Conservation (phyloP, 1,140 invertebrate species). For the Steinernema khuongi region DNA sequence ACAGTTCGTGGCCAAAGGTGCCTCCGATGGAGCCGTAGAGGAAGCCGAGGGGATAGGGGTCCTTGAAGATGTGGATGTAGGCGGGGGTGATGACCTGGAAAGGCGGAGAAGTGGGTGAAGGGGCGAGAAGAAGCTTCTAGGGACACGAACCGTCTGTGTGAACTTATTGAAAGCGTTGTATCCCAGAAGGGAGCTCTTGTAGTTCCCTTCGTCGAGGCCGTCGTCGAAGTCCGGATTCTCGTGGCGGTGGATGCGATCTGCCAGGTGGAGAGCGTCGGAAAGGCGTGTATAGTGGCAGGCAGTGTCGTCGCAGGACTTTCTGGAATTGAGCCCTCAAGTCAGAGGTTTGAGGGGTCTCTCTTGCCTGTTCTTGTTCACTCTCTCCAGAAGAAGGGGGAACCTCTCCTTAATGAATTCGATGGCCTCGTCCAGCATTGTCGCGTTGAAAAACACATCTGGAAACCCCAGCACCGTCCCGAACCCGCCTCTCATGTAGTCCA, state of each 20-base stretch:
- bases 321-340: background rate
- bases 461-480: background rate
- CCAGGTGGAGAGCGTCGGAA: background rate
- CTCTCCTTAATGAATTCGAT: background rate
- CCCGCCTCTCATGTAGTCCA: background rate
- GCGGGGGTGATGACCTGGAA: background rate
- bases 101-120: background rate
- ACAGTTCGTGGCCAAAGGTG: background rate
- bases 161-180: background rate
- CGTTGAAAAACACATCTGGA: background rate
- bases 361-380: background rate
- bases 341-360: background rate
- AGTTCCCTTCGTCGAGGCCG: background rate
- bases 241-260: background rate
- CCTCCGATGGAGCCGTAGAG: slow-evolving; percentile 1
- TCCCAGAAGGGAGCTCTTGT: background rate
- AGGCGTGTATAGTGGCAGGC: background rate
- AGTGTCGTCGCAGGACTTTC: background rate
- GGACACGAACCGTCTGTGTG: background rate
- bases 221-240: background rate
- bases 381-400: background rate
- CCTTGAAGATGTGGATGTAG: slow-evolving; percentile 2
- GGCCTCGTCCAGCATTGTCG: background rate
- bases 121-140: background rate
- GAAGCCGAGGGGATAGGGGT: background rate